Conservation (phyloP, 2,113 vertebrate genomes). For the Fulica atra region DNA sequence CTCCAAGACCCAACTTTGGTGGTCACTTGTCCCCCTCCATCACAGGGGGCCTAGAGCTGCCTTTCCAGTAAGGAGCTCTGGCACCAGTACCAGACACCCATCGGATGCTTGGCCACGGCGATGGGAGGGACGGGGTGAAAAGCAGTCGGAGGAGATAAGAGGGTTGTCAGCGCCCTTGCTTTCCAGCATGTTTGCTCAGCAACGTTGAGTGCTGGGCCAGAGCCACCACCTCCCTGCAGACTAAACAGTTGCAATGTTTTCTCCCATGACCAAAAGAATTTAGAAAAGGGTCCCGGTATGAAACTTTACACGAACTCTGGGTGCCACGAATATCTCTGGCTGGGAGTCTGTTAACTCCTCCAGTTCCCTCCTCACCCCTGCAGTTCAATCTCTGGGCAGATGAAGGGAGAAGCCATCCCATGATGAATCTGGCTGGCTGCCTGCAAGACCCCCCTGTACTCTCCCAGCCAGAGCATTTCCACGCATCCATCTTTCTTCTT, state of each 20-base stretch:
- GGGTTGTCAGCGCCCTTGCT: neutral
- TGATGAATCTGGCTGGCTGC: neutral
- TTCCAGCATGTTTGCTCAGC: neutral
- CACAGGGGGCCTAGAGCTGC: neutral
- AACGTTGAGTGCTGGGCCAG: neutral
- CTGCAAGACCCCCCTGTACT: neutral
- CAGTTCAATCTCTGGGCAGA: neutral
- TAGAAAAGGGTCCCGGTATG: conserved; percentile 37
- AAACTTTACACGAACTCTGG: neutral
- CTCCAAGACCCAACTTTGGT: accelerated
- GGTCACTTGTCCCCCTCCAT: accelerated
- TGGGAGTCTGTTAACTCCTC: conserved; percentile 8
- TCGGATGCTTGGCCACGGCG: accelerated
- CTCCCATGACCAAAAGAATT: conserved; percentile 52
- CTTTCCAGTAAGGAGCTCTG: neutral
- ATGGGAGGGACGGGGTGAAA: neutral
- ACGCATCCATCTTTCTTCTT: accelerated
- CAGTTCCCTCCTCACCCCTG: accelerated
- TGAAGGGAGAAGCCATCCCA: neutral
- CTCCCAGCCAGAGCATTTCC: accelerated
- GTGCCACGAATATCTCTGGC: conserved; percentile 19
- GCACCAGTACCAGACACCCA: accelerated
- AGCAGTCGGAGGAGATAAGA: neutral
- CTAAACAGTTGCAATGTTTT: conserved; percentile 52
- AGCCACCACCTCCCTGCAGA: conserved; percentile 50